phyloP scores from a whole-genome alignment of 2,113 vertebrate species.

The Lanius ludovicianus region DNA sequence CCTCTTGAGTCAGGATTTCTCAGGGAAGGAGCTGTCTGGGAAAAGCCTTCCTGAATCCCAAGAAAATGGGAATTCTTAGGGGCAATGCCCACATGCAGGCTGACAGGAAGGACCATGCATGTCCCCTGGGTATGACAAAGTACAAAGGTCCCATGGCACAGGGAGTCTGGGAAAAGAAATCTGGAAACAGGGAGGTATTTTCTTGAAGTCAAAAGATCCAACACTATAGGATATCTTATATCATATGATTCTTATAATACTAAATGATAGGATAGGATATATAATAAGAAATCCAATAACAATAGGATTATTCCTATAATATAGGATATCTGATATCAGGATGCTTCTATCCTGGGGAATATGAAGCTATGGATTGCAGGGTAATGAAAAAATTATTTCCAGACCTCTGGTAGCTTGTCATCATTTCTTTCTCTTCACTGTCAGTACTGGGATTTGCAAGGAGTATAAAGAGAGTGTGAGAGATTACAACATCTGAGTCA shows the following conservation, averaged over 20 bases:
- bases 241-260: background rate
- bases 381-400: background rate
- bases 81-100: background rate
- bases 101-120: background rate
- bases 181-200: background rate
- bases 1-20: background rate
- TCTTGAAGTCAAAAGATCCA: background rate
- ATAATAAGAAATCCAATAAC: background rate
- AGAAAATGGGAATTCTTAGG: background rate
- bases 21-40: background rate
- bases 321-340: background rate
- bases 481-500: background rate
- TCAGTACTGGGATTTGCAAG: background rate
- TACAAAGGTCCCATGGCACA: background rate
- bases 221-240: background rate
- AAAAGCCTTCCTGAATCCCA: background rate
- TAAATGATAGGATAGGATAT: too few relatives aligned
- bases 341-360: background rate
- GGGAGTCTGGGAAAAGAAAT: fast-evolving
- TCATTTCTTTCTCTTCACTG: background rate
- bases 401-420: background rate
- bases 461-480: background rate
- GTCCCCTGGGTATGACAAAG: fast-evolving
- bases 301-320: background rate
- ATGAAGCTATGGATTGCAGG: background rate